Conservation (phyloP, 2,113 vertebrate genomes). For the Osmerus mordax region DNA sequence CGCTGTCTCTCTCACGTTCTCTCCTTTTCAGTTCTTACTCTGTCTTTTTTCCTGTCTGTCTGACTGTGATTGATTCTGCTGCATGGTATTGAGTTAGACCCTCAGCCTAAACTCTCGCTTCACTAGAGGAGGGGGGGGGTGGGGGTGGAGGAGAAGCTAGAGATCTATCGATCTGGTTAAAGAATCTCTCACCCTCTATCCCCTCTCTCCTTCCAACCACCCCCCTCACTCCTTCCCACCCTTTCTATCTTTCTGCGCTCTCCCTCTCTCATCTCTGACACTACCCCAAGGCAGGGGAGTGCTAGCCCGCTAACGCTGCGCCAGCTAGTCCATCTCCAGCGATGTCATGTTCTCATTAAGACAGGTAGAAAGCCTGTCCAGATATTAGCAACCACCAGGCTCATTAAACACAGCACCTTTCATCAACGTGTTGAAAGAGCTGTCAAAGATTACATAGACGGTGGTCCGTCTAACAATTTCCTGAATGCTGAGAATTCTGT, state of each 20-base stretch:
- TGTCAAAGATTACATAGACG: background rate
- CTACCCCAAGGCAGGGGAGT: conserved; percentile 1
- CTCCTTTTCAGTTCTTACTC: conserved; percentile 16
- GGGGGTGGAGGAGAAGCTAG: background rate
- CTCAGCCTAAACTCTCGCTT: conserved; percentile 29
- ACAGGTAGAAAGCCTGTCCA: conserved; percentile 60
- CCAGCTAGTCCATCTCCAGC: conserved; percentile 10
- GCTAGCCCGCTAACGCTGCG: background rate
- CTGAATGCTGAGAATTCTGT: too few relatives aligned
- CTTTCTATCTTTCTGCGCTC: conserved; percentile 17
- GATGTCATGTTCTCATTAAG: conserved; percentile 57
- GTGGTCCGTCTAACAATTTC: too few relatives aligned
- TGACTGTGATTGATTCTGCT: conserved; percentile 55
- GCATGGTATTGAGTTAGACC: conserved; percentile 49
- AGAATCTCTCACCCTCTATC: background rate
- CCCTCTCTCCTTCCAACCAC: background rate
- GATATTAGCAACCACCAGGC: conserved; percentile 38
- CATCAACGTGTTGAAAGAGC: conserved; percentile 52
- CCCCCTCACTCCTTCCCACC: conserved; percentile 8
- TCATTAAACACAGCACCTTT: conserved; percentile 54
- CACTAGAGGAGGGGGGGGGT: conserved; percentile 26
- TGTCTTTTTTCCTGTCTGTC: conserved; percentile 21
- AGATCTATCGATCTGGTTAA: conserved; percentile 44
- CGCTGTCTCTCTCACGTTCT: conserved; percentile 10
- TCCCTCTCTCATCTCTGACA: background rate